phyloP scores from a whole-genome alignment of 2,888 invertebrate genomes.

The Trypoxylon attenuatum region DNA sequence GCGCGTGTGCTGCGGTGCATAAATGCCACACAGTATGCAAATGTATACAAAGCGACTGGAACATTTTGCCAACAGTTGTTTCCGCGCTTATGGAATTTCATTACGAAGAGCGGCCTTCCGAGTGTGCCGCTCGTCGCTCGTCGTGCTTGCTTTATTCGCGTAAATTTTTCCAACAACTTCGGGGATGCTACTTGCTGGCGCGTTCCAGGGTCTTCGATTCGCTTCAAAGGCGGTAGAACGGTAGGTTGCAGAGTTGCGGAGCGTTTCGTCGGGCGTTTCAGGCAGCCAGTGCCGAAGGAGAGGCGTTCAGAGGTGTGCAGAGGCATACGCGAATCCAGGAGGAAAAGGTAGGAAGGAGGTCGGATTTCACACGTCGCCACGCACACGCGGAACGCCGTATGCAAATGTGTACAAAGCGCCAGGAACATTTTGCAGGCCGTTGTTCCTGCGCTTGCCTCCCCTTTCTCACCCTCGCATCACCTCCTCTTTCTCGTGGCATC shows the following conservation, averaged over 20 bases:
- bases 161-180: neutral
- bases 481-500: neutral
- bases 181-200: too few species aligned
- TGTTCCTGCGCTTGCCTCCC: slow-evolving; percentile 28
- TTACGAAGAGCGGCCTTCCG: neutral
- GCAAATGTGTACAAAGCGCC: slow-evolving; percentile 67
- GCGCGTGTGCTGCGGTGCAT: slow-evolving; percentile 40
- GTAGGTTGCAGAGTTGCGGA: neutral
- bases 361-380: slow-evolving; percentile 59
- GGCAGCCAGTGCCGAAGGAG: too few species aligned
- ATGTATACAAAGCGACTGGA: slow-evolving; percentile 64
- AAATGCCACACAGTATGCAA: slow-evolving; percentile 61
- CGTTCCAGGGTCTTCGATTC: neutral
- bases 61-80: slow-evolving; percentile 46
- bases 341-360: slow-evolving; percentile 24
- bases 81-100: slow-evolving; percentile 38
- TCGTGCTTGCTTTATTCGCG: neutral
- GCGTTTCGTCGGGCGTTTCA: too few species aligned
- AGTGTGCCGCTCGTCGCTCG: neutral
- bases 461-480: slow-evolving; percentile 6
- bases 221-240: neutral
- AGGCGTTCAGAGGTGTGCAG: neutral
- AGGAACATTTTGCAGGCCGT: slow-evolving; percentile 52
- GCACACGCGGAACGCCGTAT: slow-evolving; percentile 58
- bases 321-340: neutral